Evolutionary conservation across 1,140 invertebrate genomes (phyloP).

Genomic region (Polypedilum vanderplanki): DNA sequence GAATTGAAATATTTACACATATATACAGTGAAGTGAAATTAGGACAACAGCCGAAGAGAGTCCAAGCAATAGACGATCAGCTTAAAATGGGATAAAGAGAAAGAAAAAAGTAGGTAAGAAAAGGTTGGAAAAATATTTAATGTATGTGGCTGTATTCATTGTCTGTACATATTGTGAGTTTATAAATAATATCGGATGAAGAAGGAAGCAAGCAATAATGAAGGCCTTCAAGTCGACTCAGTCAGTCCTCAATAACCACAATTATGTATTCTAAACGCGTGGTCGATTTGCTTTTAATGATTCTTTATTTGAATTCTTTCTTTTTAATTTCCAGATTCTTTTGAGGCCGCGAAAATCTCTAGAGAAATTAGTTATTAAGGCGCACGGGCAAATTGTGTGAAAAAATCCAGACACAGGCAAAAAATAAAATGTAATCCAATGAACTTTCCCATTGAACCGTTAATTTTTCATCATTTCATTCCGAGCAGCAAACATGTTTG

Average conservation of each 20-base stretch:
- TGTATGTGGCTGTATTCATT: background rate
- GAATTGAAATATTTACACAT: background rate
- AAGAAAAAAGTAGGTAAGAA: conserved; percentile 13
- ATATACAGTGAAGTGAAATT: conserved; percentile 13
- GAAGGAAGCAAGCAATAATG: conserved; percentile 10
- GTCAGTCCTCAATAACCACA: background rate
- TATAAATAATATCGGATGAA: background rate
- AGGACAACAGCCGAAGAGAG: background rate
- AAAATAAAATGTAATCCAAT: background rate
- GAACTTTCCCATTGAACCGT: conserved; percentile 27
- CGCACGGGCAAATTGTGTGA: background rate
- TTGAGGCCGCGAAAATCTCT: background rate
- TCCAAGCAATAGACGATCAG: background rate
- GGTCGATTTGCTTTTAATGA: background rate
- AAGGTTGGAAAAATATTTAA: background rate
- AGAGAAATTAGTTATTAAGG: background rate
- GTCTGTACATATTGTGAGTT: background rate
- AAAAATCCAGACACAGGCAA: background rate
- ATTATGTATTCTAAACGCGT: conserved; percentile 13
- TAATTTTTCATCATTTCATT: conserved; percentile 24
- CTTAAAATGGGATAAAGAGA: conserved; percentile 7
- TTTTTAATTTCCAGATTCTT: background rate
- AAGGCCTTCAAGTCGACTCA: background rate
- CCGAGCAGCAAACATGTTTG: conserved; percentile 21
- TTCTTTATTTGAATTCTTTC: background rate